These are phyloP conservation scores for Burhinus oedicnemus DNA, from an alignment of 2,113 vertebrate species.

Conservation along the genomic window DNA sequence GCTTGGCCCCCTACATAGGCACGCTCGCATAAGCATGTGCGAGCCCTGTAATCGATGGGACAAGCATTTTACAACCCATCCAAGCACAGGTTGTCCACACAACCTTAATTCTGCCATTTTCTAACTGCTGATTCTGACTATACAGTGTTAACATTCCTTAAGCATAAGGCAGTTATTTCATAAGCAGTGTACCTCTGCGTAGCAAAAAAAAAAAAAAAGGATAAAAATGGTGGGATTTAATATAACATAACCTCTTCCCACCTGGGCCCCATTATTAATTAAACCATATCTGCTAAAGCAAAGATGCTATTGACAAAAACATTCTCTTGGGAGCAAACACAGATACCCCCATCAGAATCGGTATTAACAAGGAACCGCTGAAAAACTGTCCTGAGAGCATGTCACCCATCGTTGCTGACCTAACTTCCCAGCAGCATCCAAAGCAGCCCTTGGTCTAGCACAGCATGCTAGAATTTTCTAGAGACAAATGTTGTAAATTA, in stretches of 20 bases:
- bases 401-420: rapidly evolving
- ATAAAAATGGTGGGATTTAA: not conserved
- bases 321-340: not conserved
- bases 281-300: not conserved
- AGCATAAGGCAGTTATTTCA: not conserved
- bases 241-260: not conserved
- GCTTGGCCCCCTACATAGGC: not conserved
- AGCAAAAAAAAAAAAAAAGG: not conserved
- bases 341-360: rapidly evolving
- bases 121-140: not conserved
- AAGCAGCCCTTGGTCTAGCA: not conserved
- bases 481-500: not conserved
- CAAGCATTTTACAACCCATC: not conserved
- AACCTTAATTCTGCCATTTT: not conserved
- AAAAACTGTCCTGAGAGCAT: not conserved
- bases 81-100: rapidly evolving
- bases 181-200: rapidly evolving
- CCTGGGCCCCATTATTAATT: not conserved
- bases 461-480: not conserved
- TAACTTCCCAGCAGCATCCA: not conserved
- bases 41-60: rapidly evolving
- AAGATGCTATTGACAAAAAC: not conserved
- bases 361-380: not conserved
- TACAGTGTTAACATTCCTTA: not conserved
- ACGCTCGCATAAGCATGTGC: rapidly evolving